Base-by-base conservation (phyloP, 2,888 invertebrate species). In the Buathra laborator region DNA sequence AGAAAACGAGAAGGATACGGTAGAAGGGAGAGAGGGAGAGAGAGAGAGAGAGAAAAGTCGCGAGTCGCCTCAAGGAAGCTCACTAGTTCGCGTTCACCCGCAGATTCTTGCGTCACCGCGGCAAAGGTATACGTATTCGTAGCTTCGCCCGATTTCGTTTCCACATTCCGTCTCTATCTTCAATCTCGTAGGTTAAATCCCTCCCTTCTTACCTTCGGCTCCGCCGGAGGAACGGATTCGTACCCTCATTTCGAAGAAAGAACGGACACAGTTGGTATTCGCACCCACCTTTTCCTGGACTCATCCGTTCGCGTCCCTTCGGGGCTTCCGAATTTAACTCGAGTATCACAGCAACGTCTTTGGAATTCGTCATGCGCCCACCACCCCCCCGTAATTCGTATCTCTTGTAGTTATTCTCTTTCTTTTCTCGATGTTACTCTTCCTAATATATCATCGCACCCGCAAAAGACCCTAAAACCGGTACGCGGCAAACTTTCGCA, bases 241-340 rank as follows among this genome's bases (percentile, higher is more conserved):
- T 51, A 32, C 12, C 44, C 46, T 43, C 66, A 19, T 48, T 19
- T 32, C 62, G 37, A 51, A 12, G 68, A 80, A 66, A 71, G 37
- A 68, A 43, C 46, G 44, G 68, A 71, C 66, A 37, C 51, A 68
- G 68, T 64, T 56, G 53, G 44, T 78, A 64, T 81, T 81, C 68
- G 44, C 56, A 51, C 12, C 56, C 37, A 43, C 12, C 44, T 68
- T 24, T 81, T 37, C 37, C 46, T 66, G n/a, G 29, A 29, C 56
- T 56, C 80, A 83, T 84, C 51, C 71, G 79, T 86, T 62, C 80
- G 77, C 78, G 76, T 86, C 82, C 72, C 82, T 71, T 19, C 48
- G 44, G 64, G 82, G 71, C 80, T 64, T 64, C 29, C 44, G 64
- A 71, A 81, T 70, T 75, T 64, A 53, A 14, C 32, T 29, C 32